These are phyloP conservation scores for Synanceia verrucosa DNA, from an alignment of 2,797 vertebrate species.

Conservation along the genomic window DNA sequence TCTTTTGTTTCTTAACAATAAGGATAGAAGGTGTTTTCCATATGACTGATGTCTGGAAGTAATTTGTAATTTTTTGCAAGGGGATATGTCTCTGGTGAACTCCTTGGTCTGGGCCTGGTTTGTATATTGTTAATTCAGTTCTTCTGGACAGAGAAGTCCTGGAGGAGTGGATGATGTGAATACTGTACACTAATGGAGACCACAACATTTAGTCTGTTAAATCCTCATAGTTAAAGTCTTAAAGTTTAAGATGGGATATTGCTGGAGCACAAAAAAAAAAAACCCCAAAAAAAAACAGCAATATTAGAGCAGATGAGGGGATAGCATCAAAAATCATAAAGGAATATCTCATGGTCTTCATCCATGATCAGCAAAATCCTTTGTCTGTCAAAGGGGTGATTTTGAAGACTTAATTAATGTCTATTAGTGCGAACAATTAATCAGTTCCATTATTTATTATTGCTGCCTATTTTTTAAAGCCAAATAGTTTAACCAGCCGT, in stretches of 20 bases:
- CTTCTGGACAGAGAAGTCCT: conserved; percentile 1
- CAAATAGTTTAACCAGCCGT: background rate
- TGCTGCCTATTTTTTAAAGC: background rate
- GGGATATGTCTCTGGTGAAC: conserved; percentile 29
- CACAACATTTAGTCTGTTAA: background rate
- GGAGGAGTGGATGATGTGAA: conserved; percentile 28
- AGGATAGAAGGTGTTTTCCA: conserved; percentile 14
- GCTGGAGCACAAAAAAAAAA: conserved; percentile 9
- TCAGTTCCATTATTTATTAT: background rate
- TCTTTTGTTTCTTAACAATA: conserved; percentile 36
- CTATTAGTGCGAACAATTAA: fast-evolving
- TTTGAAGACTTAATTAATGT: background rate
- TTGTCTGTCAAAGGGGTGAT: background rate
- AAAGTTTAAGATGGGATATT: conserved; percentile 6
- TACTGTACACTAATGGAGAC: conserved; percentile 4
- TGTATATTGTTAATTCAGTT: conserved; percentile 5
- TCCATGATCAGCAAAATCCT: background rate
- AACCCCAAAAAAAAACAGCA: conserved; percentile 15
- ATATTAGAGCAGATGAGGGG: conserved; percentile 9
- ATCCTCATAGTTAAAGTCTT: background rate
- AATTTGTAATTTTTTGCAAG: conserved; percentile 41
- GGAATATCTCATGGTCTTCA: background rate
- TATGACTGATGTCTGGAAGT: conserved; percentile 52
- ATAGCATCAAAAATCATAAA: background rate
- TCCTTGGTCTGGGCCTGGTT: conserved; percentile 3